phyloP scores from a whole-genome alignment of 2,113 vertebrate species.

The Python bivittatus region DNA sequence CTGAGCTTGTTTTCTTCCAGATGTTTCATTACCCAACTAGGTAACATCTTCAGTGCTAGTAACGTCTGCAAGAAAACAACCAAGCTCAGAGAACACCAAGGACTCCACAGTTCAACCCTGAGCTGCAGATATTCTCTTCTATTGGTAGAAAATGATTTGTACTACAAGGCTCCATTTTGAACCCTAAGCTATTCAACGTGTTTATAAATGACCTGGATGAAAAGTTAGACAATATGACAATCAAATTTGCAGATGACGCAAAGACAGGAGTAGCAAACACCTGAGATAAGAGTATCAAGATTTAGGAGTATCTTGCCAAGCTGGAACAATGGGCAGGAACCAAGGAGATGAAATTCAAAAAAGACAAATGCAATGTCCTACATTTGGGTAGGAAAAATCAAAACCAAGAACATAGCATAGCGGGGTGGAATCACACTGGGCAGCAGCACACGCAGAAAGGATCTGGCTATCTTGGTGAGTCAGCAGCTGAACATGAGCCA shows the following conservation, averaged over 20 bases:
- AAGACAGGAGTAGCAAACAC: background rate
- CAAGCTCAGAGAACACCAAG: too few species aligned
- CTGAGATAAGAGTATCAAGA: background rate
- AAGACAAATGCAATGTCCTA: background rate
- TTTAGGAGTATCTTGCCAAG: background rate
- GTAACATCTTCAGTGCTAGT: too few species aligned
- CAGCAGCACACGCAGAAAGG: background rate
- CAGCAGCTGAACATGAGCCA: background rate
- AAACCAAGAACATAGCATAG: background rate
- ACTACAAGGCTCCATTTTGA: background rate
- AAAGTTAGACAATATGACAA: background rate
- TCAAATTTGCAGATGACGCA: background rate
- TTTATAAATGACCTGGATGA: background rate
- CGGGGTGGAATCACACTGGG: too few species aligned
- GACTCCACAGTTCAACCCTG: too few species aligned
- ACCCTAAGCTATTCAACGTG: background rate
- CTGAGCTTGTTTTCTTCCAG: too few species aligned
- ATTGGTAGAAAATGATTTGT: background rate
- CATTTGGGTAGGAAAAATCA: background rate
- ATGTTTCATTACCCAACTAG: too few species aligned
- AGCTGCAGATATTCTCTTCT: too few species aligned
- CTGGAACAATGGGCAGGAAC: background rate
- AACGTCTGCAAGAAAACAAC: too few species aligned
- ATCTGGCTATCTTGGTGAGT: background rate
- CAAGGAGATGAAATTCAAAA: background rate